Evolutionary conservation across 2,113 vertebrate species (phyloP).

Genomic region (Synodontis membranacea): DNA sequence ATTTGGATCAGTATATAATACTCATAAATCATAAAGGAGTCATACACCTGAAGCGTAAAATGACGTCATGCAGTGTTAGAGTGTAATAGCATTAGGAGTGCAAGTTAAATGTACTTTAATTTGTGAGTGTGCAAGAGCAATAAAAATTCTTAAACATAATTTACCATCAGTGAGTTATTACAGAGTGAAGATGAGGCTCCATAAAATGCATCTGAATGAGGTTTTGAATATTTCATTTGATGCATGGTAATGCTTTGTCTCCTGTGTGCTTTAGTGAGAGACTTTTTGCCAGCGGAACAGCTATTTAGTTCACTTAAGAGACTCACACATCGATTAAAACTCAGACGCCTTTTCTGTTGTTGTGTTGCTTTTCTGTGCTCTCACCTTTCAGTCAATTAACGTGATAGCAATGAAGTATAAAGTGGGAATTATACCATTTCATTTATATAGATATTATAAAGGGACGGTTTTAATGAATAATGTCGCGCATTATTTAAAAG

Average conservation of each 20-base stretch:
- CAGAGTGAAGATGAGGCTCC: background rate
- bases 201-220: conserved; percentile 15
- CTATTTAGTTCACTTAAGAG: conserved; percentile 26
- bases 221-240: conserved; percentile 48
- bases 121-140: background rate
- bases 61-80: background rate
- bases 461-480: background rate
- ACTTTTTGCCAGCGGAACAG: background rate
- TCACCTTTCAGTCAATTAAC: conserved; percentile 13
- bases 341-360: background rate
- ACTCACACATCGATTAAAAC: conserved; percentile 28
- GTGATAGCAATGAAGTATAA: conserved; percentile 22
- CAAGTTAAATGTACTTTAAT: background rate
- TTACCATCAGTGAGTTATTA: background rate
- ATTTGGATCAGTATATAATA: no score
- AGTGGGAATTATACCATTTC: conserved; percentile 13
- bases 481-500: background rate
- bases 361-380: background rate
- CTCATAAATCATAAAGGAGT: background rate
- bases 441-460: background rate
- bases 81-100: background rate
- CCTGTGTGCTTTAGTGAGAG: conserved; percentile 17
- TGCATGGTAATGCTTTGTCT: conserved; percentile 19
- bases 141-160: background rate
- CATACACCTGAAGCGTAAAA: background rate